A percentile compares a stretch with the other conserved stretches of the same genome.
These are phyloP conservation scores for Cyrtonyx montezumae DNA, from an alignment of 2,113 vertebrate genomes.

Conservation along the genomic window DNA sequence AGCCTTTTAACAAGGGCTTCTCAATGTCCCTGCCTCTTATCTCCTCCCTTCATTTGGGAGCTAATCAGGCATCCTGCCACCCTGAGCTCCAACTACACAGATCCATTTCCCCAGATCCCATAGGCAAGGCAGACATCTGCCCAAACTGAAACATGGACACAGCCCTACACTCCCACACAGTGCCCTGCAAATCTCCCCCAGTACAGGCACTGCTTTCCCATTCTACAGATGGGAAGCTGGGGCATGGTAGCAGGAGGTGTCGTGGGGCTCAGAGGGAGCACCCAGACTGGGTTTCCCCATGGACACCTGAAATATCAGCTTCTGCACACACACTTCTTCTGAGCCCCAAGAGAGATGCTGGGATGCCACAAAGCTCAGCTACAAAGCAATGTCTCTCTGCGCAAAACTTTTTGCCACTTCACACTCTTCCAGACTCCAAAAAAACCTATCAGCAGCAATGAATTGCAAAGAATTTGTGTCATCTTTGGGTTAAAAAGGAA, in stretches of 20 bases:
- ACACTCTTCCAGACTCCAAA: not conserved
- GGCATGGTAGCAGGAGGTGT: accelerated
- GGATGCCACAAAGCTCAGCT: not conserved
- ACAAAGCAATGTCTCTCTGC: not conserved
- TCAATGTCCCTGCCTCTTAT: not conserved
- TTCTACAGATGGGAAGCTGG: not conserved
- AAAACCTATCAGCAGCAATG: not conserved
- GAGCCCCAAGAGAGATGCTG: not conserved
- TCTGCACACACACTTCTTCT: not conserved
- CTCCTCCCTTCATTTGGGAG: slow-evolving; percentile 19
- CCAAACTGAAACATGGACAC: not conserved
- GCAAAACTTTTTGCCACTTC: not conserved
- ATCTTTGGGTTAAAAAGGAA: not conserved
- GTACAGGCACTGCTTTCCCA: accelerated
- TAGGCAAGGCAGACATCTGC: not conserved
- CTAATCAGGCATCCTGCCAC: slow-evolving; percentile 40
- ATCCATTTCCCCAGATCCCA: not conserved
- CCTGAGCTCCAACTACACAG: not conserved
- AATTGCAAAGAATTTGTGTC: not conserved
- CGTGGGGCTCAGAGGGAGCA: not conserved
- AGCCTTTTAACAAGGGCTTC: not conserved
- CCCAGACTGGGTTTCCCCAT: not conserved
- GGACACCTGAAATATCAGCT: not conserved
- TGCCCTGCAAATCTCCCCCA: not conserved
- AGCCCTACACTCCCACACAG: not conserved